Conservation (phyloP, 2,113 vertebrate genomes). For the Aldabrachelys gigantea region DNA sequence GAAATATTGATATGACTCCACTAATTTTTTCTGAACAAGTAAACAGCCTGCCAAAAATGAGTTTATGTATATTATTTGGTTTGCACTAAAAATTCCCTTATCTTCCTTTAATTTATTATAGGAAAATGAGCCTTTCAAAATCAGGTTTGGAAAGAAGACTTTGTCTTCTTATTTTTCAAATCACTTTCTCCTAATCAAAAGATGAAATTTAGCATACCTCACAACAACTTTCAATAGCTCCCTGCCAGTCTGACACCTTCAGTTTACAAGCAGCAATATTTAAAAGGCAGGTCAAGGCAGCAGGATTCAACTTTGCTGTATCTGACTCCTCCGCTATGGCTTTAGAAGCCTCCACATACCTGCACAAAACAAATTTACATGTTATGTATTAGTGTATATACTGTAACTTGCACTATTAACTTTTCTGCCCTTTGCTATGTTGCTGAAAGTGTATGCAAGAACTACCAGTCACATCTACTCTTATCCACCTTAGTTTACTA, state of each 20-base stretch:
- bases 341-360: conserved; percentile 89
- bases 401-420: neutral
- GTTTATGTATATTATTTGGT: neutral
- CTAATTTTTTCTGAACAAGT: neutral
- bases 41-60: neutral
- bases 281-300: conserved; percentile 89
- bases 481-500: neutral
- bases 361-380: conserved; percentile 66
- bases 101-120: neutral
- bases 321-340: conserved; percentile 77
- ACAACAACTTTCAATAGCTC: conserved; percentile 89
- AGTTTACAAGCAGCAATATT: conserved; percentile 94
- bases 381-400: neutral
- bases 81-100: neutral
- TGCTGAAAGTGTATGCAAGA: fast-evolving
- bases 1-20: too few relatives aligned
- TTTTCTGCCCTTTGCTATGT: neutral
- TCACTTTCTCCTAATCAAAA: neutral
- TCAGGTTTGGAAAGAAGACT: neutral
- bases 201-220: conserved; percentile 80
- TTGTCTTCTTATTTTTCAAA: neutral
- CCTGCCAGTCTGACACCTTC: conserved; percentile 92
- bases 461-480: neutral
- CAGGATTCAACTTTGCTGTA: conserved; percentile 83
- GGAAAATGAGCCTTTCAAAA: neutral